Base-by-base conservation (phyloP, 1,140 invertebrate species). In the Apocrypta bakeri region DNA sequence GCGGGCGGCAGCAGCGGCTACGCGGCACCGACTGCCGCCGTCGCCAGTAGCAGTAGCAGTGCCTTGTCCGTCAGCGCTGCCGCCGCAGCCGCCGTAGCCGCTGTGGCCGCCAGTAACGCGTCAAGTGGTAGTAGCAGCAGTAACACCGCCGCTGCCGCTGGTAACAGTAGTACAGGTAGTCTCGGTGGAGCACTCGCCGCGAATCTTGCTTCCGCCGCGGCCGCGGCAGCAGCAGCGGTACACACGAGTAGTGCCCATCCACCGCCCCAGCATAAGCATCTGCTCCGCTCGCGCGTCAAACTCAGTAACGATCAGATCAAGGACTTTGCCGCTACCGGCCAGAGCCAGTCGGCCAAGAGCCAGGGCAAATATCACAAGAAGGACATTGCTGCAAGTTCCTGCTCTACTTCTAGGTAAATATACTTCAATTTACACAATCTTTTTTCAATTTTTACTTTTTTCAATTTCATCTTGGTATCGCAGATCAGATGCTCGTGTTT, bases 311-410 rank as follows among this genome's bases (percentile, higher is more conserved):
- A 92, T 71, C 90, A 88, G 25, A 75, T 86, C 61, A 91, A 91
- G 83, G 90, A 92, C 63, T 83, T 90, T 48, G 31, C 87, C 78
- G 64, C 76, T 14, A 29, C 87, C 33, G 61, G 86, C 25, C 37
- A n/a, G 71, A 37, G 11, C 31, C 48, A 56, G 3, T 37, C 82
- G 73, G 37, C 88, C 17, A 92, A 92, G 42, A 87, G 90, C 83
- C 89, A 91, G 72, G 29, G 88, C 24, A 92, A 92, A 61, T 90
- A 91, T 85, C 88, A 91, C 81, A 92, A 92, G 42, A 92, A 92
- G 85, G 91, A 92, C 79, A 88, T 91, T 91, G 95, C 94, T 92
- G 95, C 95, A 94, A 95, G 95, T 92, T 96, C 95, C 87, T 96
- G 95, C 92, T 95, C 96, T 84, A 96, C 95, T 86, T 95, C 94